Base-by-base conservation (phyloP, 2,797 vertebrate genomes). In the Epinephelus coioides region DNA sequence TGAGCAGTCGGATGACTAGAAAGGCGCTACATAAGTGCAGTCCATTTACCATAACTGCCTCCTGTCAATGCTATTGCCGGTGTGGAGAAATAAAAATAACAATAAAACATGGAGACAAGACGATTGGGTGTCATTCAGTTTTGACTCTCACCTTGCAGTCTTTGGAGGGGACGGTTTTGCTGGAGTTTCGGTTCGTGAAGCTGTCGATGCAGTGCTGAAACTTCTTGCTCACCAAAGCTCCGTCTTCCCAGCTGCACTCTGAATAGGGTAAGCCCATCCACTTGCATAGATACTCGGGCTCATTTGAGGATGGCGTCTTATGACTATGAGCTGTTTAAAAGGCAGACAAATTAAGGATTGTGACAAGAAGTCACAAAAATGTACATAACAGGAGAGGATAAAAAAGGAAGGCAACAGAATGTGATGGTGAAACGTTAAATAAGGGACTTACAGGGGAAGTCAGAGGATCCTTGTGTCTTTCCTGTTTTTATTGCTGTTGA, bases 181-280 rank as follows among this genome's bases (percentile, higher is more conserved):
- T 97, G 91, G 95, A 96, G 93, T 97, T 98, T 15, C 98, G 94
- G 88, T 87, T 96, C 66, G 87, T 92, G 93, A 99, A 99, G 92
- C 97, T 94, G 83, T 98, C 97, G 0, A 98, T 96, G 82, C 97
- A 99, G 73, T 62, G 88, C 93, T 97, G 96, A 73, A 98, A 99
- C 88, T 99, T 99, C 92, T 97, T 99, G 14, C 90, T 91, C 17
- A 99, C 94, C 82, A 99, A 85, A 18, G 97, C 97, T 2, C 97
- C 98, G 0, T 99, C 98, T 66, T 99, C 98, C 98, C 98, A 99
- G 94, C 98, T 99, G 90, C 97, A 99, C 78, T 99, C 98, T 0
- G 96, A 96, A 23, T 99, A 99, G 0, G 98, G 97, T 51, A 99
- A 93, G 8, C 98, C 98, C 98, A 99, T 99, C 98, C 98, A 99